Conservation (phyloP, 2,113 vertebrate species). For the Sisor rabdophorus region DNA sequence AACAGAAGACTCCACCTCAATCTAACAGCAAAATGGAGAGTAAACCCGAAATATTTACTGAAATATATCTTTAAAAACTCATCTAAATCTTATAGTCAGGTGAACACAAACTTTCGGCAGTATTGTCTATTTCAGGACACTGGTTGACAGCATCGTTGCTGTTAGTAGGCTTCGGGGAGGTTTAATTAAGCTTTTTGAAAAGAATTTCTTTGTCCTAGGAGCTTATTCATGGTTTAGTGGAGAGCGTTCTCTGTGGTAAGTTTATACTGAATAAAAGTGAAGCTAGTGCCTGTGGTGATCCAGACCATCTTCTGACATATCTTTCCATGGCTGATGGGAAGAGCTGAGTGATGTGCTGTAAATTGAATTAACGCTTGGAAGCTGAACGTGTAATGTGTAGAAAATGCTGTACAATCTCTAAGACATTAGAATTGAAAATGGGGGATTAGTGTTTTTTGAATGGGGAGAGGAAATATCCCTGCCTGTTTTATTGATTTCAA, state of each 20-base stretch:
- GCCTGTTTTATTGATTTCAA: constrained; percentile 64
- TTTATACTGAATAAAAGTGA: constrained; percentile 7
- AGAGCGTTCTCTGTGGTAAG: constrained; percentile 2
- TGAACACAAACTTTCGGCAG: background rate
- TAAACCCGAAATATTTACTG: too few species aligned
- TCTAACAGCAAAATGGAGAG: too few species aligned
- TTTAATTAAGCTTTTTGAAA: background rate
- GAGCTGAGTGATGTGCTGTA: constrained; percentile 53
- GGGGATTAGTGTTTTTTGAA: constrained; percentile 63
- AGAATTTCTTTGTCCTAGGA: too few species aligned
- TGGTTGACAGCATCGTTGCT: constrained; percentile 7
- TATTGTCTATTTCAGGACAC: background rate
- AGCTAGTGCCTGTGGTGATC: constrained; percentile 16
- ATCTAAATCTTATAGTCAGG: too few species aligned
- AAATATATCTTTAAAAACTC: too few species aligned
- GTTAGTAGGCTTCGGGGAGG: background rate
- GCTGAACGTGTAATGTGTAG: constrained; percentile 51
- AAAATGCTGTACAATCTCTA: constrained; percentile 51
- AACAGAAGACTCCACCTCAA: too few species aligned
- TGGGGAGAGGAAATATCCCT: constrained; percentile 57
- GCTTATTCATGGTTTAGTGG: background rate
- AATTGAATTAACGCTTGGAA: constrained; percentile 64
- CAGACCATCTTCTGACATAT: constrained; percentile 47
- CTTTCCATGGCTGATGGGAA: constrained; percentile 48
- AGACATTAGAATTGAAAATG: constrained; percentile 61